Conservation (phyloP, 2,113 vertebrate genomes). For the Oostethus manadensis region DNA sequence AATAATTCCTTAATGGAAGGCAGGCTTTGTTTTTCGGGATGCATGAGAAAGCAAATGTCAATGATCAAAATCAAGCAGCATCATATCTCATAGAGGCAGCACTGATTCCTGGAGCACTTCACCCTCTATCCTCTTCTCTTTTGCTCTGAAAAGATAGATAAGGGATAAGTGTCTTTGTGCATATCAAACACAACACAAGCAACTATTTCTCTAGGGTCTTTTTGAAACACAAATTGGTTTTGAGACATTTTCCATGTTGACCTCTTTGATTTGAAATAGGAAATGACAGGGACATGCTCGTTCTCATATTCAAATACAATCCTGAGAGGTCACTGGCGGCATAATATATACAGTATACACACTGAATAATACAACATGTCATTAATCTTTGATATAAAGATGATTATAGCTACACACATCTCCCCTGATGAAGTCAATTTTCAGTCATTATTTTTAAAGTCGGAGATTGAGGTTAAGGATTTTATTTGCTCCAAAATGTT, state of each 20-base stretch:
- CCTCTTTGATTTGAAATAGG: conserved; percentile 69
- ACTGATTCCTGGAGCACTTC: conserved; percentile 66
- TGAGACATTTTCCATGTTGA: conserved; percentile 67
- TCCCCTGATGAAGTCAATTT: conserved; percentile 29
- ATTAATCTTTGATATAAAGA: conserved; percentile 63
- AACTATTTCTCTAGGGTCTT: conserved; percentile 65
- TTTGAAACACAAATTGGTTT: conserved; percentile 73
- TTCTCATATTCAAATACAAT: conserved; percentile 41
- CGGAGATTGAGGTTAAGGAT: background rate
- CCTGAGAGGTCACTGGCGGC: conserved; percentile 65
- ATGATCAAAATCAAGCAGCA: conserved; percentile 73
- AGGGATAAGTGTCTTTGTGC: conserved; percentile 72
- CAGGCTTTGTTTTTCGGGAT: conserved; percentile 69
- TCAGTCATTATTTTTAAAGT: background rate
- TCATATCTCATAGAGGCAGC: conserved; percentile 69
- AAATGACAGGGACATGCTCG: conserved; percentile 64
- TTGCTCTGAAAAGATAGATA: conserved; percentile 62
- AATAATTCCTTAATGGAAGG: conserved; percentile 75
- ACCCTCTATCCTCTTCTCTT: conserved; percentile 53
- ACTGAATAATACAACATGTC: conserved; percentile 47
- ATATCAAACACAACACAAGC: conserved; percentile 66
- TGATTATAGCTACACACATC: conserved; percentile 46
- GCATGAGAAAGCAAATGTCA: conserved; percentile 76
- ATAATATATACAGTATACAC: conserved; percentile 47
- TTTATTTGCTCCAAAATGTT: background rate